Conservation (phyloP, 2,797 vertebrate species). For the Spatula clypeata region DNA sequence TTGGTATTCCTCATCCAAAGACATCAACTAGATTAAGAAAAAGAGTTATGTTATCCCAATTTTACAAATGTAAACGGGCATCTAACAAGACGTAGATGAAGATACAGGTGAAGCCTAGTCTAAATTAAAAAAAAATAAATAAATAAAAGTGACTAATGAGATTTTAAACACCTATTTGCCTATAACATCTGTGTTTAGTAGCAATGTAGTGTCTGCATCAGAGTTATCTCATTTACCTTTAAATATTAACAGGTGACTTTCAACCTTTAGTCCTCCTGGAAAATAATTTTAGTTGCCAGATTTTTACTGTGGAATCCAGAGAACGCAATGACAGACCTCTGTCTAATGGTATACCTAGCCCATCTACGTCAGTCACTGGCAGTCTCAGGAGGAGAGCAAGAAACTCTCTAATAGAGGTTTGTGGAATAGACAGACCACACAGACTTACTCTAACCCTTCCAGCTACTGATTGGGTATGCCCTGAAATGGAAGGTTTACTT, state of each 20-base stretch:
- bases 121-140: neutral
- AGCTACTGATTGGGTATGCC: neutral
- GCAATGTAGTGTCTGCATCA: neutral
- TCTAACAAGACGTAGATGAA: neutral
- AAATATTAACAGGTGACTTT: neutral
- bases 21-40: neutral
- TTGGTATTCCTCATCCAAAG: neutral
- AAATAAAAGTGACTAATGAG: no score
- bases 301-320: neutral
- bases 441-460: neutral
- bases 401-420: neutral
- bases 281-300: no score
- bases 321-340: neutral
- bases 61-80: neutral
- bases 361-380: neutral
- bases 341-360: neutral
- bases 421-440: neutral
- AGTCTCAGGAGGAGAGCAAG: neutral
- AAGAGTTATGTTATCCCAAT: neutral
- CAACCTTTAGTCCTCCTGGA: neutral
- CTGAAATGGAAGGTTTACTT: conserved; percentile 19
- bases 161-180: neutral
- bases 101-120: neutral
- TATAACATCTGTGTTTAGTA: neutral
- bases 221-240: neutral